Conservation (phyloP, 2,888 invertebrate species). For the Octodonta nipae region DNA sequence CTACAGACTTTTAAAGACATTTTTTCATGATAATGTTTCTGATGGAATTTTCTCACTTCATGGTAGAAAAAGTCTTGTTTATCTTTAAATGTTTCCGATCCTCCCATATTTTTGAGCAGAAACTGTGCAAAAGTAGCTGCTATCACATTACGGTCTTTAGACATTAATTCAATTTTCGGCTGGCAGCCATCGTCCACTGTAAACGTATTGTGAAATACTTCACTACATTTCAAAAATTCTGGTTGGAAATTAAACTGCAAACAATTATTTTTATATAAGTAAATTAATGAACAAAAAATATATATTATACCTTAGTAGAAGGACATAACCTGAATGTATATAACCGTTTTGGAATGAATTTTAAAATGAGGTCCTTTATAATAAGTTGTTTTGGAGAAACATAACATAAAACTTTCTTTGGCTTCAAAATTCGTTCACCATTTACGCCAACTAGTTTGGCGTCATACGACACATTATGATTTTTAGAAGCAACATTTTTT, state of each 20-base stretch:
- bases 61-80: conserved; percentile 50
- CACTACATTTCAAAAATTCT: conserved; percentile 42
- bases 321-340: conserved; percentile 86
- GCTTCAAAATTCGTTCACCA: conserved; percentile 50
- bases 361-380: conserved; percentile 83
- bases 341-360: conserved; percentile 83
- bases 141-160: conserved; percentile 76
- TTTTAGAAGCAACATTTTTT: conserved; percentile 73
- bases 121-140: conserved; percentile 87
- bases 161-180: conserved; percentile 67
- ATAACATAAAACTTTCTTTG: conserved; percentile 78
- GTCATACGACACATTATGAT: conserved; percentile 76
- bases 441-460: conserved; percentile 56
- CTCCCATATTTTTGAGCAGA: conserved; percentile 83
- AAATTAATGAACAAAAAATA: too few species aligned
- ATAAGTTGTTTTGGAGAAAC: conserved; percentile 85
- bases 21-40: conserved; percentile 78
- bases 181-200: conserved; percentile 85
- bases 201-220: conserved; percentile 47
- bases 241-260: conserved; percentile 53
- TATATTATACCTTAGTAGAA: conserved; percentile 82
- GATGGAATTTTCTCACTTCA: conserved; percentile 68
- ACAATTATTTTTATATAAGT: conserved; percentile 7
- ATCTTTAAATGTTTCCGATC: conserved; percentile 80
- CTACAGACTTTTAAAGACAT: conserved; percentile 68